Base-by-base conservation (phyloP, 2,113 vertebrate genomes). In the Anarhynchus alexandrinus region DNA sequence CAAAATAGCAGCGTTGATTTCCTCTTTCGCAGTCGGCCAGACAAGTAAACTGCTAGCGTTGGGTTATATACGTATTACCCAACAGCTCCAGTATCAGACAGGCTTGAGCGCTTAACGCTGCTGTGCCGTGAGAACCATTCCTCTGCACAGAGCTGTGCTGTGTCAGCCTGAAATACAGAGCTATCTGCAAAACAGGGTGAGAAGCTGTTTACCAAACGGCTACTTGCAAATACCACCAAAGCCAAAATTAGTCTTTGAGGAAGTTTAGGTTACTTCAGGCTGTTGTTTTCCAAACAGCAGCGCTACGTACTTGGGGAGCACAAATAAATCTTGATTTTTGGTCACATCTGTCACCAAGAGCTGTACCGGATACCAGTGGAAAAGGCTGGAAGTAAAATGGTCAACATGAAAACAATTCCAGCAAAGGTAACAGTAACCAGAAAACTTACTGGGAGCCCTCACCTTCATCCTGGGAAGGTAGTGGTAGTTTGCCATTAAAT, bases 271-370 rank as follows among this genome's bases (percentile, higher is more conserved):
- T 42, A 11, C n/a, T 84, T 81, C 67, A 66, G 22, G 23, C 38
- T 59, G 49, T 4, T 47, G 12, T 47, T 93, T 87, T 47, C 29
- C 29, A 78, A 93, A 55, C 5, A 67, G n/a, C 51, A 87, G 51
- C 0, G 0, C 30, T 38, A 55, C n/a, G n/a, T 38, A 57, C 14
- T 17, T 5, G 12, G 20, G 23, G 51, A 88, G 36, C 16, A 83
- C 49, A 65, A 65, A 43, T 9, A 9, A 57, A n/a, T 49, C 34
- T 58, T 45, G 59, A 58, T 34, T 88, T 93, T 83, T 54, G 19
- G 13, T 62, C 19, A 12, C 12, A 40, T 49, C 49, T 27, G 8
- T 45, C 79, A 82, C 38, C 23, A 72, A 64, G 20, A 71, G 82
- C 51, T 74, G 23, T 49, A 58, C 9, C 59, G 84, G 29, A 12